Evolutionary conservation across 2,888 invertebrate genomes (phyloP).

Genomic region (Argyresthia goedartella): DNA sequence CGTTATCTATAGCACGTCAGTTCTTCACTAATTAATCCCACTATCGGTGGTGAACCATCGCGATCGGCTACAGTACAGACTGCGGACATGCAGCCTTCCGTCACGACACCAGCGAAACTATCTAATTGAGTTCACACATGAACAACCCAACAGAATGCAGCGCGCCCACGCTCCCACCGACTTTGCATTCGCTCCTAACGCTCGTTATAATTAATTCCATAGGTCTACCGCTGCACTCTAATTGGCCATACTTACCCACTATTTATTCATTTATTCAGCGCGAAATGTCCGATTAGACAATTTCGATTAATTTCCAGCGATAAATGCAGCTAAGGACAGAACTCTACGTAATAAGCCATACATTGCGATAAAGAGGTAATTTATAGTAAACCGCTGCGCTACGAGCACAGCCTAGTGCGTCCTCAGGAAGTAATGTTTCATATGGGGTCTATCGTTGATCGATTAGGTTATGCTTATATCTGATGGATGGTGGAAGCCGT

Average conservation of each 20-base stretch:
- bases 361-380: slow-evolving; percentile 2
- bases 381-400: slow-evolving; percentile 2
- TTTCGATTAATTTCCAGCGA: not conserved
- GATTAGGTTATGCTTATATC: slow-evolving; percentile 10
- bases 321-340: slow-evolving; percentile 1
- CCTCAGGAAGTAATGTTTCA: slow-evolving; percentile 18
- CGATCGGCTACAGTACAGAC: slow-evolving; percentile 18
- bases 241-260: not conserved
- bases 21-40: slow-evolving; percentile 25
- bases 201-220: slow-evolving; percentile 2
- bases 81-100: slow-evolving; percentile 20
- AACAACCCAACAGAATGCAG: slow-evolving; percentile 39
- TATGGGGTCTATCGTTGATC: slow-evolving; percentile 12
- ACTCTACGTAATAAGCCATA: not conserved
- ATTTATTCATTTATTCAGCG: not conserved
- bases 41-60: slow-evolving; percentile 22
- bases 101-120: slow-evolving; percentile 30
- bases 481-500: slow-evolving; percentile 11
- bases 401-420: not conserved
- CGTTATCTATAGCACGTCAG: slow-evolving; percentile 12
- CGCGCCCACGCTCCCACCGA: slow-evolving; percentile 18
- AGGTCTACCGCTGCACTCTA: not conserved
- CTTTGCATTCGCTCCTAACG: slow-evolving; percentile 14
- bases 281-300: not conserved
- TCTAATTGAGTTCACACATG: slow-evolving; percentile 53